Evolutionary conservation across 35 echinoderm and acorn worm species (phyloP).

Genomic region (Ophioderma brevispina): DNA sequence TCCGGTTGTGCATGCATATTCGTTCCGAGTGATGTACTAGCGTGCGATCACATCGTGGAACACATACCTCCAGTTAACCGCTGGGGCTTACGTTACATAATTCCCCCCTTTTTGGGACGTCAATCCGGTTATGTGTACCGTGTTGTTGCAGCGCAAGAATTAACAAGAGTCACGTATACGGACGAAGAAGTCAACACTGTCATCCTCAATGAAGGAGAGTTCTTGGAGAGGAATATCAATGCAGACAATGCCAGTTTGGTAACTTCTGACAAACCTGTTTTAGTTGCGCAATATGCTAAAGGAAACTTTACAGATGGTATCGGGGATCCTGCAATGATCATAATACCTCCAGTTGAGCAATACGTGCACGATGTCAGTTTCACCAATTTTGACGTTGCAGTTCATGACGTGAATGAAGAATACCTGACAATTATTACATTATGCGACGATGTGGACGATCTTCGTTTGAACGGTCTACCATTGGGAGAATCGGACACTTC

Average conservation of each 20-base stretch:
- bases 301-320: conserved; percentile 8
- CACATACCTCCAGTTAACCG: conserved; percentile 25
- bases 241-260: not conserved
- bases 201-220: not conserved
- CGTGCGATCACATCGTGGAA: conserved; percentile 24
- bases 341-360: not conserved
- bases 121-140: not conserved
- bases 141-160: not conserved
- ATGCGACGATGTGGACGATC: not conserved
- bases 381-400: not conserved
- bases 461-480: not conserved
- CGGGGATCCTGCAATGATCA: conserved; percentile 7
- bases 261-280: not conserved
- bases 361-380: not conserved
- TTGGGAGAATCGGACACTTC: not conserved
- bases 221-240: not conserved
- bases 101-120: conserved; percentile 11
- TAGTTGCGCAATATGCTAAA: conserved; percentile 24
- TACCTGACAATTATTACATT: not conserved
- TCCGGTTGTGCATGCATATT: conserved; percentile 1
- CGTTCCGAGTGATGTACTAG: not conserved
- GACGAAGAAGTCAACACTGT: not conserved
- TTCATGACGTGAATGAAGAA: not conserved
- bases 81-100: conserved; percentile 18
- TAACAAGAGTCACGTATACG: not conserved